Percentiles rank a stretch among this genome's conserved stretches.
phyloP scores from a whole-genome alignment of 2,113 vertebrate species.

The Phalacrocorax carbo region DNA sequence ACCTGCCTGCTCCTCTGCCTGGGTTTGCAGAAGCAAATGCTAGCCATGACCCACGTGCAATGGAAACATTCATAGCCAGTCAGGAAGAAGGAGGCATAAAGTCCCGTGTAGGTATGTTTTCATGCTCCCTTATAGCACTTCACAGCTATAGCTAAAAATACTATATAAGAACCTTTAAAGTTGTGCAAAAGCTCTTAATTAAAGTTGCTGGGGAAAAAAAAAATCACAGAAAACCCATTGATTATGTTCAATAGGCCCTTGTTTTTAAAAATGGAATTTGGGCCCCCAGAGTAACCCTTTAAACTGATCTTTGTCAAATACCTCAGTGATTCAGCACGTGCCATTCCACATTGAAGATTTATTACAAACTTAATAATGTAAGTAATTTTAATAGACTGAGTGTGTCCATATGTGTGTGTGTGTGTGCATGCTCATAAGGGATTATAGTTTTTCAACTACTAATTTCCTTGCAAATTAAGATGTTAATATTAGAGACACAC shows the following conservation, averaged over 20 bases:
- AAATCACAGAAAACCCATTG: conserved; percentile 49
- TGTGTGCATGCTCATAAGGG: not conserved
- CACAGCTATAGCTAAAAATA: conserved; percentile 23
- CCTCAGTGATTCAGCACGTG: conserved; percentile 32
- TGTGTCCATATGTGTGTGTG: not conserved
- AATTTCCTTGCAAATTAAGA: conserved; percentile 59
- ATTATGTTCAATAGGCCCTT: conserved; percentile 41
- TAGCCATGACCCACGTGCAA: fast-evolving
- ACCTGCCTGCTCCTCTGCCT: not conserved
- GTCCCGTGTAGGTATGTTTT: not conserved
- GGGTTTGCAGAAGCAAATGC: not conserved
- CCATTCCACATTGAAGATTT: conserved; percentile 26
- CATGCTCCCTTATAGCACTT: not conserved
- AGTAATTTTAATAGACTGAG: conserved; percentile 35
- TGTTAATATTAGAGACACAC: conserved; percentile 27
- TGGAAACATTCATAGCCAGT: not conserved
- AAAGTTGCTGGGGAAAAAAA: not conserved
- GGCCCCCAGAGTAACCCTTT: conserved; percentile 33
- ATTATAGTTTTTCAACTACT: conserved; percentile 45
- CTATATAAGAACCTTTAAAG: not conserved
- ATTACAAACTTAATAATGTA: conserved; percentile 13
- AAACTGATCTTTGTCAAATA: conserved; percentile 39
- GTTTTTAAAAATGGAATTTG: conserved; percentile 39
- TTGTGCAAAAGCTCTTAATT: conserved; percentile 21
- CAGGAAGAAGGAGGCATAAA: not conserved